These are phyloP conservation scores for Cordilura impudica DNA, from an alignment of 2,888 invertebrate species.

Conservation along the genomic window DNA sequence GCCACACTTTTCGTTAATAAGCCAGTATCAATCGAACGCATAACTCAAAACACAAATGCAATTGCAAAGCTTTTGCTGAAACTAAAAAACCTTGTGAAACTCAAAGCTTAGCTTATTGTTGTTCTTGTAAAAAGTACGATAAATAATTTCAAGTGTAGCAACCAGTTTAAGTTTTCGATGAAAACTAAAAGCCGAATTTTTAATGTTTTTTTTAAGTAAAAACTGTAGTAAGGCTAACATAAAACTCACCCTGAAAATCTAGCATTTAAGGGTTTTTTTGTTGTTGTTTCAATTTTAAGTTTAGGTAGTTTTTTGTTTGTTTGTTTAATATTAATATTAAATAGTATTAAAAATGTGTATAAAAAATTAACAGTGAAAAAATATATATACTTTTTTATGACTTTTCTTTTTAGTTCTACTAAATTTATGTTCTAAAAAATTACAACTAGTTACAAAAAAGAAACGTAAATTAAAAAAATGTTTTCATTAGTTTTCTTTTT, in stretches of 20 bases:
- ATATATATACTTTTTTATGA: conserved; percentile 56
- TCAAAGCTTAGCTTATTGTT: too few relatives aligned
- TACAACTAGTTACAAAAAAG: conserved; percentile 55
- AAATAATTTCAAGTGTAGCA: too few relatives aligned
- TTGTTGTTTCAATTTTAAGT: conserved; percentile 37
- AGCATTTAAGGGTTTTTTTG: not conserved
- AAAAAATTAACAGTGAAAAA: conserved; percentile 64
- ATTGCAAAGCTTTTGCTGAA: too few relatives aligned
- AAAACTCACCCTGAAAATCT: conserved; percentile 24
- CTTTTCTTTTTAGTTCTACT: conserved; percentile 46
- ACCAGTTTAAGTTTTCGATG: too few relatives aligned
- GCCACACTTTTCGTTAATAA: too few relatives aligned
- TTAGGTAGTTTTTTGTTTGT: conserved; percentile 20
- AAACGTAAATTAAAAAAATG: conserved; percentile 51
- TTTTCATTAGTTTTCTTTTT: conserved; percentile 12
- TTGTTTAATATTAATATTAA: conserved; percentile 52
- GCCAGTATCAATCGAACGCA: too few relatives aligned
- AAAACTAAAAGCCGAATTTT: too few relatives aligned
- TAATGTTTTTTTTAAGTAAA: too few relatives aligned
- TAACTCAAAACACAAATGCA: too few relatives aligned
- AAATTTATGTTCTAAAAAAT: conserved; percentile 52
- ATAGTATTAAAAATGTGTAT: conserved; percentile 62
- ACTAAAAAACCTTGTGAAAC: too few relatives aligned
- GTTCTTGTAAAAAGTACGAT: too few relatives aligned
- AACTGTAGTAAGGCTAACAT: too few relatives aligned